Base-by-base conservation (phyloP, 2,888 invertebrate genomes). In the Atherix ibis region DNA sequence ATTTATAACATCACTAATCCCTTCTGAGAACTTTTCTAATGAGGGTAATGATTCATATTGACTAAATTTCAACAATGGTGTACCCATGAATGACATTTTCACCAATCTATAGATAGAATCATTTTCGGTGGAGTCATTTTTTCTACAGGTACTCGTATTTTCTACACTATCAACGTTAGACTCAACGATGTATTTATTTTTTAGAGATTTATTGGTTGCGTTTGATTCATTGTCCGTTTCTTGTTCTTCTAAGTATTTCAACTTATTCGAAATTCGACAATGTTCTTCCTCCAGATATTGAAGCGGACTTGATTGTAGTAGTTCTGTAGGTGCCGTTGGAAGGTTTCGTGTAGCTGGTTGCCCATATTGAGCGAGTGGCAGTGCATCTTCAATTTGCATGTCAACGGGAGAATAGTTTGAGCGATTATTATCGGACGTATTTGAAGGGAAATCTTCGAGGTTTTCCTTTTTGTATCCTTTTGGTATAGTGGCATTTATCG, bases 1-100 rank as follows among this genome's bases (percentile, higher is more conserved):
- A 52, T 83, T 76, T 14, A 91, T 78, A 27, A 92, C 76, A 50
- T 89, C 85, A 52, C 82, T 81, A 27, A 92, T 82, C 47, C 85
- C 77, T 50, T 75, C 76, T 6, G 81, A 71, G 56, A 89, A 92
- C 40, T 83, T 83, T 1, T 76, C 76, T 29, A 77, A 71, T 29
- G 69, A 64, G 0, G 92, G 91, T 35, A 91, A 56, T 42, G 67
- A 69, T 9, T 62, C 57, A 46, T 67, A 85, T 0, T 75, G 69
- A 1, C 83, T 79, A 16, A 69, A 68, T 47, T 78, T 72, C 16
- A 85, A 54, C 13, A 87, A 62, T 0, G 87, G 85, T 0, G 85
- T 85, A 0, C 88, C 87, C 30, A 67, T 68, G 4, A 67, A 66
- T 0, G 62, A 49, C 37, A 49, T 44, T 27, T 50, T 50, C 15